phyloP scores from a whole-genome alignment of 2,888 invertebrate genomes.

The Uropetala carovei region DNA sequence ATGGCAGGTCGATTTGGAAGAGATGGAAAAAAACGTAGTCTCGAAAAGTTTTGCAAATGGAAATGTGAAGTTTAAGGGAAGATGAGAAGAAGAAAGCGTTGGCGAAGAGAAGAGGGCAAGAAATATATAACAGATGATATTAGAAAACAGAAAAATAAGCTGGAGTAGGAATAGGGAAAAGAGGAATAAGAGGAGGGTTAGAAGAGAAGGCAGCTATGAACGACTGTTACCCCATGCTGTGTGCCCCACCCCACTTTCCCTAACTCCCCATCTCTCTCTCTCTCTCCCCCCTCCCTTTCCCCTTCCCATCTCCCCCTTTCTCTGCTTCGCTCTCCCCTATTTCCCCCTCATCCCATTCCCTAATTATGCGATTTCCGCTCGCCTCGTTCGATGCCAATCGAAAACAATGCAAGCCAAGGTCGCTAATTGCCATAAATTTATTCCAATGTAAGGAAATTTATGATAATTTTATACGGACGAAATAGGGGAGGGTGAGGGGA shows the following conservation, averaged over 20 bases:
- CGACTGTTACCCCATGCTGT: background rate
- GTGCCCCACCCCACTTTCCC: background rate
- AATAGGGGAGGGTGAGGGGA: background rate
- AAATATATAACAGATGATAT: background rate
- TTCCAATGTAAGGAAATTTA: slow-evolving; percentile 66
- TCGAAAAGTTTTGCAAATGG: background rate
- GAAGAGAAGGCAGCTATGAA: background rate
- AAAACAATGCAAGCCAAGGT: slow-evolving; percentile 65
- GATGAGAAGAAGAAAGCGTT: background rate
- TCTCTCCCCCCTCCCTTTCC: background rate
- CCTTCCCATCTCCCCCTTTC: background rate
- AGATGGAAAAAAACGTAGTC: background rate
- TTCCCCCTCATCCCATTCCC: slow-evolving; percentile 43
- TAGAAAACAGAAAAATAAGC: background rate
- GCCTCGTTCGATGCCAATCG: slow-evolving; percentile 63
- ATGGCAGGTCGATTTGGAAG: background rate
- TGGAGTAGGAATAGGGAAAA: background rate
- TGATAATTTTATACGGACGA: slow-evolving; percentile 65
- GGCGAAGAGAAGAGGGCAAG: background rate
- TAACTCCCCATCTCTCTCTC: background rate
- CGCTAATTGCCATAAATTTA: slow-evolving; percentile 65
- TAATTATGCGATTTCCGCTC: slow-evolving; percentile 62
- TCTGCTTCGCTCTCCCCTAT: background rate
- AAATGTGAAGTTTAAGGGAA: background rate
- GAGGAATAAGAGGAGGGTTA: background rate